Evolutionary conservation across 92 coral and sea anemone species (phyloP).

Genomic region (Parazoanthus swiftii): DNA sequence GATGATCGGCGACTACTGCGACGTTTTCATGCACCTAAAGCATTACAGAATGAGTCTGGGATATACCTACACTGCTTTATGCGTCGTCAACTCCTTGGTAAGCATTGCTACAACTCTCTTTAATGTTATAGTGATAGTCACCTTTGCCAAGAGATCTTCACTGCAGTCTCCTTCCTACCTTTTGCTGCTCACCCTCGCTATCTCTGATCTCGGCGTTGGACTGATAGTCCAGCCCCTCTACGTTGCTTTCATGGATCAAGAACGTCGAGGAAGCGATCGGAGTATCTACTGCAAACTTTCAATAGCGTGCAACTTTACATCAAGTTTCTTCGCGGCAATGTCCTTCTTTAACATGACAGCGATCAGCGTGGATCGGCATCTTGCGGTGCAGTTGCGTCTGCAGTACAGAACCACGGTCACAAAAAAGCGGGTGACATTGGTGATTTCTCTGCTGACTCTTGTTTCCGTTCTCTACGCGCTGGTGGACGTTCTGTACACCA

Average conservation of each 20-base stretch:
- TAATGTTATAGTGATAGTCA: background rate
- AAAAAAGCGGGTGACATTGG: background rate
- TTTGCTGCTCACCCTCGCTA: constrained; percentile 8
- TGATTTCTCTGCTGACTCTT: background rate
- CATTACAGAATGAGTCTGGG: constrained; percentile 2
- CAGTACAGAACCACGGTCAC: constrained; percentile 2
- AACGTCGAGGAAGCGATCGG: background rate
- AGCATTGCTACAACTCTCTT: background rate
- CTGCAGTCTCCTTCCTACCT: constrained; percentile 1
- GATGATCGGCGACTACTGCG: constrained; percentile 4
- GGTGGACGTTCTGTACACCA: background rate
- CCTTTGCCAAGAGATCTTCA: background rate
- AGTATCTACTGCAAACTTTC: background rate
- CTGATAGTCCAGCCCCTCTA: constrained; percentile 1
- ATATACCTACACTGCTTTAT: background rate
- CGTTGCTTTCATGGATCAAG: background rate
- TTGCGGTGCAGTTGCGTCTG: background rate
- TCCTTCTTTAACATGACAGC: constrained; percentile 7
- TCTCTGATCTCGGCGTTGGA: constrained; percentile 18
- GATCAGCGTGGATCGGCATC: constrained; percentile 17
- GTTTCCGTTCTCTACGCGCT: background rate
- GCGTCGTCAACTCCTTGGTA: background rate
- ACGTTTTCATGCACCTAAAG: constrained; percentile 14
- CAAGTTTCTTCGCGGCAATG: constrained; percentile 19
- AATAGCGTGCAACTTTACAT: background rate